Evolutionary conservation across 2,888 invertebrate genomes (phyloP).

Genomic region (Acanthosepion esculentum): DNA sequence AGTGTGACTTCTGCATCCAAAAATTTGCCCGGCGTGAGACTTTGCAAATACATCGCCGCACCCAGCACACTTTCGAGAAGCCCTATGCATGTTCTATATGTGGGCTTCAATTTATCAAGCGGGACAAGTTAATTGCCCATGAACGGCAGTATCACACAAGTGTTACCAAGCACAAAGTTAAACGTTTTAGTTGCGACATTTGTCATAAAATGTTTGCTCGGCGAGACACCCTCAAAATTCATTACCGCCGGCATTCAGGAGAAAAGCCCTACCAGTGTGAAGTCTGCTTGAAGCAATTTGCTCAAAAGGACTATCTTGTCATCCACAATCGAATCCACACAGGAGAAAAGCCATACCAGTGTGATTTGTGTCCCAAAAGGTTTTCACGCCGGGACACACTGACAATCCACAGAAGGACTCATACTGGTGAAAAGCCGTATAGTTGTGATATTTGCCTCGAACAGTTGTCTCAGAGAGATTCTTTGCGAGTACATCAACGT

Average conservation of each 20-base stretch:
- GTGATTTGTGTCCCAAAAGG: not conserved
- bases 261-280: not conserved
- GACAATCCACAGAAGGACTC: not conserved
- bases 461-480: not conserved
- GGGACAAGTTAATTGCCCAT: not conserved
- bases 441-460: not conserved
- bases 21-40: conserved; percentile 66
- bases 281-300: not conserved
- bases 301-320: not conserved
- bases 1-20: conserved; percentile 11
- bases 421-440: not conserved
- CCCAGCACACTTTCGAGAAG: conserved; percentile 37
- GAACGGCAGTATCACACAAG: not conserved
- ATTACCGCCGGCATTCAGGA: not conserved
- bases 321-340: not conserved
- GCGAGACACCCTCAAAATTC: not conserved
- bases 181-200: conserved; percentile 24
- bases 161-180: not conserved
- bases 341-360: not conserved
- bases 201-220: conserved; percentile 11
- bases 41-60: conserved; percentile 55
- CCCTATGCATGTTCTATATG: not conserved
- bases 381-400: not conserved
- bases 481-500: not conserved
- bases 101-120: not conserved